A percentile compares a stretch with the other conserved stretches of the same genome.
Evolutionary conservation across 2,797 vertebrate species (phyloP).

Genomic region (Gallinago nigripennis): DNA sequence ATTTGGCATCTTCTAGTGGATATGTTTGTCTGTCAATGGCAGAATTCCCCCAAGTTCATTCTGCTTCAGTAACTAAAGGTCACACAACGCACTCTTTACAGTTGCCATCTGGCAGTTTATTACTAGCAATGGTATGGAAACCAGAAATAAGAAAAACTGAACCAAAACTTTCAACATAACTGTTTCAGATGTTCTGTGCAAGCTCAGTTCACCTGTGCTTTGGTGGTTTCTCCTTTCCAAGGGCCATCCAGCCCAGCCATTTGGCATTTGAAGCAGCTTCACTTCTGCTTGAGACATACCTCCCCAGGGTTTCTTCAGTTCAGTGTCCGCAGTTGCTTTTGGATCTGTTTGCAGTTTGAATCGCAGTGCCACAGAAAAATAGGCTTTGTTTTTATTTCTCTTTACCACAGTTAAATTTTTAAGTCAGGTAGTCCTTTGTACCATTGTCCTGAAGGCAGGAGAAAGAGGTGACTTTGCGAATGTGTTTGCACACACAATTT

Average conservation of each 20-base stretch:
- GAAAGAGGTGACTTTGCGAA: background rate
- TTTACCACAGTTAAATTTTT: background rate
- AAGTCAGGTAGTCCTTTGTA: background rate
- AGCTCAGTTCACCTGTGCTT: background rate
- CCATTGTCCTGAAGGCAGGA: background rate
- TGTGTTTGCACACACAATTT: background rate
- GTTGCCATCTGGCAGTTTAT: background rate
- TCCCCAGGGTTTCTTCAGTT: background rate
- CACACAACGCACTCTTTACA: background rate
- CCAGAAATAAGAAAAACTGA: background rate
- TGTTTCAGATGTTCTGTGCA: background rate
- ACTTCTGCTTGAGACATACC: background rate
- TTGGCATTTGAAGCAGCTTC: background rate
- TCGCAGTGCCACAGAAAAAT: background rate
- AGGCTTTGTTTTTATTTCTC: background rate
- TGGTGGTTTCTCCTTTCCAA: background rate
- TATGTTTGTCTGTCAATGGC: background rate
- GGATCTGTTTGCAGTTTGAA: background rate
- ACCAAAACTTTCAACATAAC: background rate
- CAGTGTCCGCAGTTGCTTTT: background rate
- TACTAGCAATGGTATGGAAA: slow-evolving; percentile 21
- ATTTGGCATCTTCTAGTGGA: background rate
- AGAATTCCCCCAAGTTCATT: background rate
- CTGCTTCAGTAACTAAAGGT: slow-evolving; percentile 2
- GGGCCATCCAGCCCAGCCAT: background rate